A percentile compares a stretch with the other conserved stretches of the same genome.
Conservation (phyloP, 2,888 invertebrate species). For the Noctua pronuba region DNA sequence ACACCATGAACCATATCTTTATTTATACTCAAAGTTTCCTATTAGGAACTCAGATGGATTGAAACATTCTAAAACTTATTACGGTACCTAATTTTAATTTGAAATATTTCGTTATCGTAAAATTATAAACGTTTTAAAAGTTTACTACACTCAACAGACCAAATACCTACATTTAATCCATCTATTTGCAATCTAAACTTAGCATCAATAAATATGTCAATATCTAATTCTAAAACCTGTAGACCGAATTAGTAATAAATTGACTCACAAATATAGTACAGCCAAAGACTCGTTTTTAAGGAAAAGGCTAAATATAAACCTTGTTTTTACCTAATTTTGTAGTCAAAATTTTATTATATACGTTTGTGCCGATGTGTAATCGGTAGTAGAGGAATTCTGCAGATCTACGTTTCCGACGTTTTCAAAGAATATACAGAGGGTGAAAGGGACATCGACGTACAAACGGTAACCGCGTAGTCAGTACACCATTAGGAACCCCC, state of each 20-base stretch:
- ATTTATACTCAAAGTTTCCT: background rate
- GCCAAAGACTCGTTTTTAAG: background rate
- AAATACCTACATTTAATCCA: background rate
- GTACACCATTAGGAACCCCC: too few species aligned
- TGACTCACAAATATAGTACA: background rate
- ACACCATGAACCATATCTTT: background rate
- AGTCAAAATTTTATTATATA: background rate
- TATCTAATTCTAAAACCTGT: slow-evolving; percentile 12
- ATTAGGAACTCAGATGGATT: background rate
- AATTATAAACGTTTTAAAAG: background rate
- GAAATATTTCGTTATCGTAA: background rate
- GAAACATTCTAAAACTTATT: background rate
- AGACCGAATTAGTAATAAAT: background rate
- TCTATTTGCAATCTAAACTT: background rate
- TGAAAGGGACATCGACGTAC: background rate
- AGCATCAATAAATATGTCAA: background rate
- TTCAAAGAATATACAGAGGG: background rate
- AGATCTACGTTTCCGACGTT: background rate
- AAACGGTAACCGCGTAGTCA: background rate
- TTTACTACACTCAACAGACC: background rate
- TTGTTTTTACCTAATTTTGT: background rate
- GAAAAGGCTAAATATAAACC: slow-evolving; percentile 14
- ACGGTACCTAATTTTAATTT: background rate
- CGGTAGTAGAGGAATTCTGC: background rate
- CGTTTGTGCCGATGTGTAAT: background rate